Conservation (phyloP, 2,113 vertebrate species). For the Steatornis caripensis region DNA sequence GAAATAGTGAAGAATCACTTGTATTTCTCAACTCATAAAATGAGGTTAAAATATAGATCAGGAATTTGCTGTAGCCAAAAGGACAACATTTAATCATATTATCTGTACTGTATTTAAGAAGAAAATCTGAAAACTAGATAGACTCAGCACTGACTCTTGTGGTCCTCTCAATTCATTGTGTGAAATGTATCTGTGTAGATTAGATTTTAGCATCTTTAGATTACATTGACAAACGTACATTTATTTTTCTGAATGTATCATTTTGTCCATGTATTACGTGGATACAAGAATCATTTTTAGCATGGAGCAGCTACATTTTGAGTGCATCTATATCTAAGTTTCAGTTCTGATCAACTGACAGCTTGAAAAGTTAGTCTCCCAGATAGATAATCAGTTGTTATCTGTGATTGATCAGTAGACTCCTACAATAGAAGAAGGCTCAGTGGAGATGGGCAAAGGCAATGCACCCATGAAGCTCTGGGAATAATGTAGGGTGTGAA, state of each 20-base stretch:
- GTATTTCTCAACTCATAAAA: neutral
- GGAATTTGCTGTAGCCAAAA: neutral
- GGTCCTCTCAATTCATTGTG: neutral
- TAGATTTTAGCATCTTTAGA: neutral
- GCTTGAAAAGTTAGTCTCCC: neutral
- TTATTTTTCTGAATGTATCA: neutral
- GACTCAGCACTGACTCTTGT: neutral
- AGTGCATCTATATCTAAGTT: neutral
- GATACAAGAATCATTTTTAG: neutral
- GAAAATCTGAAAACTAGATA: neutral
- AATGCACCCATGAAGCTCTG: neutral
- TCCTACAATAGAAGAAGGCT: neutral
- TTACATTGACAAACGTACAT: neutral
- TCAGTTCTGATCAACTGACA: neutral
- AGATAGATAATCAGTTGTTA: neutral
- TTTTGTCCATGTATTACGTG: neutral
- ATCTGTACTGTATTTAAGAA: neutral
- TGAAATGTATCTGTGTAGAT: neutral
- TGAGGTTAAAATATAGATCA: neutral
- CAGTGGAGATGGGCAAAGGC: neutral
- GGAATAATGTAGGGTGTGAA: neutral
- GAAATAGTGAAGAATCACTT: neutral
- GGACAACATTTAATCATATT: neutral
- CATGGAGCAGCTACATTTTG: neutral
- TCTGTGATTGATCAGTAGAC: neutral